Evolutionary conservation across 2,888 invertebrate genomes (phyloP).

Genomic region (Conus canariensis): DNA sequence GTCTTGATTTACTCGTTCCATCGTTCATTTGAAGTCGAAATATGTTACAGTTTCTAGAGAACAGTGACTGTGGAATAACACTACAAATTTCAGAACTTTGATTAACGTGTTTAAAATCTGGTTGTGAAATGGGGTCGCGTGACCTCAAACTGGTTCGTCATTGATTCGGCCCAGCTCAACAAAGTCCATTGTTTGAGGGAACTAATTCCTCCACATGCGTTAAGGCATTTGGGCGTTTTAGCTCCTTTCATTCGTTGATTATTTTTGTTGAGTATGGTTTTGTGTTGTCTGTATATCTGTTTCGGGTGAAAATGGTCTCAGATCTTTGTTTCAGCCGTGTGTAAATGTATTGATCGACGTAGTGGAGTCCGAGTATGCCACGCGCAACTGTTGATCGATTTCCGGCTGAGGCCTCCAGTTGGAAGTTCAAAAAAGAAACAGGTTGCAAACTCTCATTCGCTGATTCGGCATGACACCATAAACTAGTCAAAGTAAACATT

Average conservation of each 20-base stretch:
- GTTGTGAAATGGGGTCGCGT: conserved; percentile 51
- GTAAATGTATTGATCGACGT: conserved; percentile 42
- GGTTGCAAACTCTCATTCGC: conserved; percentile 39
- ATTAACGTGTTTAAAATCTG: neutral
- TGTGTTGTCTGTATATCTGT: neutral
- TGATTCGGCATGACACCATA: conserved; percentile 19
- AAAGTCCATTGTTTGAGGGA: conserved; percentile 38
- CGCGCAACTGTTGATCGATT: conserved; percentile 50
- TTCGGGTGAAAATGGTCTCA: neutral
- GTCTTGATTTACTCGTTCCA: no score
- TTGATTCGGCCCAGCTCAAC: conserved; percentile 40
- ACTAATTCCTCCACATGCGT: conserved; percentile 48
- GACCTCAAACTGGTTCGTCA: conserved; percentile 49
- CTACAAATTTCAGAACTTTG: neutral
- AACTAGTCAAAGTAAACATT: neutral
- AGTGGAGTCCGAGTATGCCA: conserved; percentile 49
- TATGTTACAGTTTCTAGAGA: neutral
- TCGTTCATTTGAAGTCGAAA: neutral
- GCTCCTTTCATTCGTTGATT: neutral
- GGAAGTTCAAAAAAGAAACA: conserved; percentile 38
- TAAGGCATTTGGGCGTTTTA: neutral
- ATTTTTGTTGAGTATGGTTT: neutral
- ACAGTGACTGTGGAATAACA: neutral
- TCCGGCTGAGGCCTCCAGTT: conserved; percentile 31
- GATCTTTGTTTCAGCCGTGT: neutral